Conservation (phyloP, 2,888 invertebrate genomes). For the Acrobasis repandana region DNA sequence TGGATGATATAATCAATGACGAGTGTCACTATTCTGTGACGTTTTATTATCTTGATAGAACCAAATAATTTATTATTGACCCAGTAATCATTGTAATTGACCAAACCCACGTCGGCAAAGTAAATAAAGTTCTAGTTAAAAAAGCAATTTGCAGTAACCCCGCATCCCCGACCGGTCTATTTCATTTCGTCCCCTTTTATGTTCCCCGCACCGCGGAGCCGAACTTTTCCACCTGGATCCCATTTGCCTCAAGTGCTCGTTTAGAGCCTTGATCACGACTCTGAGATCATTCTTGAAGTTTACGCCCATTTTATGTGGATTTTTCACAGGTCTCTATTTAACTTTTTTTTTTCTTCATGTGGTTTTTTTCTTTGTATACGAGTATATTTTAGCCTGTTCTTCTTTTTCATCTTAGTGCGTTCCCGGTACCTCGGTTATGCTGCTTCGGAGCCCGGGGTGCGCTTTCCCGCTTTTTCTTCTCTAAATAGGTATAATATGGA, state of each 20-base stretch:
- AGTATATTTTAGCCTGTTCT: no score
- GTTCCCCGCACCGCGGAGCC: conserved; percentile 36
- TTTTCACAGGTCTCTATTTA: conserved; percentile 37
- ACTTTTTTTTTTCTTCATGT: conserved; percentile 6
- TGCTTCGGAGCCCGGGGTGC: no score
- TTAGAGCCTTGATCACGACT: conserved; percentile 50
- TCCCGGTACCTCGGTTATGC: no score
- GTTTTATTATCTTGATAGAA: no score
- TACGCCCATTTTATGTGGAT: conserved; percentile 39
- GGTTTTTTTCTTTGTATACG: not conserved
- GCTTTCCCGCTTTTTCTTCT: no score
- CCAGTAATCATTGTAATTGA: conserved; percentile 41
- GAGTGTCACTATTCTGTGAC: no score
- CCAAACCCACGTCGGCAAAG: conserved; percentile 32
- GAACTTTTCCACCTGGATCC: conserved; percentile 51
- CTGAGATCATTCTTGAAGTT: conserved; percentile 51
- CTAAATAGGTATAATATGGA: no score
- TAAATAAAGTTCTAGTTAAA: conserved; percentile 46
- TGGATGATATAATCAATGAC: no score
- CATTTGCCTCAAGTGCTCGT: conserved; percentile 57
- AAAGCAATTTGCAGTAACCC: conserved; percentile 51
- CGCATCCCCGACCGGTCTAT: conserved; percentile 44
- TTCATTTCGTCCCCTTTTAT: conserved; percentile 46
- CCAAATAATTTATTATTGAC: no score
- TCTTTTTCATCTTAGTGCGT: no score